Base-by-base conservation (phyloP, 2,113 vertebrate species). In the Cranoglanis bouderius region DNA sequence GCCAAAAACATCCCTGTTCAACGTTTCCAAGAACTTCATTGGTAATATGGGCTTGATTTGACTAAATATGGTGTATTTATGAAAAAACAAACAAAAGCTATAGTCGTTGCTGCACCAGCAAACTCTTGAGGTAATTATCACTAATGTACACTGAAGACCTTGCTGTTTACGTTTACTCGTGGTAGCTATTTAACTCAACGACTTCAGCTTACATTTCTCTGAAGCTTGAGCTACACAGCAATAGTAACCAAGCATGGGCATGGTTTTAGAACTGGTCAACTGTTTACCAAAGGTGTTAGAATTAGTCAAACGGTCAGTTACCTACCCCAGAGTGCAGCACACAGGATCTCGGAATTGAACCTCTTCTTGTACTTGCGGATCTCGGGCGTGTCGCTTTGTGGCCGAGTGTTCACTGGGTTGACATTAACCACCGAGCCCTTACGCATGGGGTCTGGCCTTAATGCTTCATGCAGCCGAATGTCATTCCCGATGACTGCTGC, bases 351-450 rank as follows among this genome's bases (percentile, higher is more conserved):
- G 26, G 78, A 85, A 49, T 77, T 82, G 46, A 78, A 81, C 83
- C 88, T 89, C 88, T 89, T 89, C 83, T 89, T 88, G 83, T 88
- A 78, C 61, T 89, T 89, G 72, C 88, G 88, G 38, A 89, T 89
- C 88, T 89, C 88, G 0, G 88, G 88, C 4, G 88, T 89, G 83
- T 89, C 88, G 21, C 88, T 89, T 57, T 99, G 98, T 29, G 98
- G 98, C 21, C 98, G 96, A 0, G 98, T 99, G 86, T 99, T 99
- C 1, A 98, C 99, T 0, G 98, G 98, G 92, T 99, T 99, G 92
- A 99, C 98, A 87, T 99, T 99, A 92, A 99, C 98, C 93, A 99
- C 98, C 0, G 98, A 99, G 92, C 98, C 98, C 87, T 99, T 99
- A 10, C 98, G 95, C 0, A 97, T 98, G 21, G 98, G 97, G 93